Base-by-base conservation (phyloP, 2,888 invertebrate species). In the Scaeva pyrastri region DNA sequence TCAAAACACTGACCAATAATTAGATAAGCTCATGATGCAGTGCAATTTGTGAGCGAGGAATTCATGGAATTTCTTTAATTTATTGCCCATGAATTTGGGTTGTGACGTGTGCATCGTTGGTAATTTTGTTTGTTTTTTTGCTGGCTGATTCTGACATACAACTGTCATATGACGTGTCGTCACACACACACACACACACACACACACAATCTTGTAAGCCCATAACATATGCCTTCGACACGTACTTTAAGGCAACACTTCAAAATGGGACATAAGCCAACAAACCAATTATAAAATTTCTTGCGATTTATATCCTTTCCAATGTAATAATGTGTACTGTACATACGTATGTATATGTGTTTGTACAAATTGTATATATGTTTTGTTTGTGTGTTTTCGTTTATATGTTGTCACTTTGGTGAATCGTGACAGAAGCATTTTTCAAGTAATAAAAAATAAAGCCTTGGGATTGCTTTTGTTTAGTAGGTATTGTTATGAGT, bases 231-330 rank as follows among this genome's bases (percentile, higher is more conserved):
- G 31, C 5, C 39, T 21, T 41, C 14, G 10, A 5, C 21, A 19
- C 60, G 11, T 7, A 36, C n/a, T n/a, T n/a, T 26, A 26, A 26
- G 16, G 16, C 31, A 31, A 48, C 19, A 19, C 4, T 19, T 14
- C 16, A 16, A 45, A 66, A 31, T 66, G 66, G 66, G 66, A 45
- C 2, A 2, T 19, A 7, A 66, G 66, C 66, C 66, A 66, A 48
- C 45, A 66, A 66, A 48, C 66, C 66, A 66, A 66, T 66, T 66
- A 66, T 23, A 66, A 48, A 16, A 43, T 19, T 31, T 48, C 11
- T 48, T 48, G 45, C 6, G 14, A 48, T 66, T 11, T 66, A 66
- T 66, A 31, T 19, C 36, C 31, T 45, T 36, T 19, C 31, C 23
- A 5, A 31, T 31, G 31, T 31, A 3, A 31, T 31, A 31, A 31